Percentiles rank a stretch among this genome's conserved stretches.
phyloP scores from a whole-genome alignment of 2,888 invertebrate genomes.

The Lasioglossum malachurum region DNA sequence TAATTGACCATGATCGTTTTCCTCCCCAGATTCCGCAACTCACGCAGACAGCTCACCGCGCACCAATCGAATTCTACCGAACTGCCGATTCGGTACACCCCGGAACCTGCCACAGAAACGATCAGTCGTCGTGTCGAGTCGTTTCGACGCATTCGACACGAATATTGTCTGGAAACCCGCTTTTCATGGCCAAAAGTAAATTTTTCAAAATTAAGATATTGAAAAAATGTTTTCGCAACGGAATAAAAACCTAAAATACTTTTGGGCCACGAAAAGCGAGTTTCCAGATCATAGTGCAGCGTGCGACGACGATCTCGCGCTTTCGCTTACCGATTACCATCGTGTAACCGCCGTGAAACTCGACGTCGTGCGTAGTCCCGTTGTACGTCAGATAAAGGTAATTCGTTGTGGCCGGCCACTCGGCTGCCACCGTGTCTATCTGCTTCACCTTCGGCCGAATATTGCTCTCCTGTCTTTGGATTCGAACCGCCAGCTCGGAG shows the following conservation, averaged over 20 bases:
- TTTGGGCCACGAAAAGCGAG: too few species aligned
- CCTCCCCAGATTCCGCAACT: constrained; percentile 93
- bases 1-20: constrained; percentile 99
- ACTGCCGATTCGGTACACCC: constrained; percentile 98
- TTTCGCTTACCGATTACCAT: constrained; percentile 93
- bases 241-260: too few species aligned
- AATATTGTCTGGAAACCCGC: too few species aligned
- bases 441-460: constrained; percentile 96
- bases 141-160: too few species aligned
- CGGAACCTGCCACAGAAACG: constrained; percentile 87
- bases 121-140: not conserved
- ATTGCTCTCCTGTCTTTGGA: constrained; percentile 90
- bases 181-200: too few species aligned
- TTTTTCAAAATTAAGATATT: too few species aligned
- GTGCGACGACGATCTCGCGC: not conserved
- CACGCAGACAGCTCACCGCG: constrained; percentile 97
- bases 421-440: constrained; percentile 99
- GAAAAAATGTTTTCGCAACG: too few species aligned
- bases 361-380: constrained; percentile 92
- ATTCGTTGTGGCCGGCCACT: constrained; percentile 99
- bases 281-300: too few species aligned
- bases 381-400: constrained; percentile 99
- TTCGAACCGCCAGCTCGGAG: constrained; percentile 93
- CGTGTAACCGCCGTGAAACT: constrained; percentile 91
- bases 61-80: constrained; percentile 99